Evolutionary conservation across 2,113 vertebrate species (phyloP).

Genomic region (Nansenia antarctica): DNA sequence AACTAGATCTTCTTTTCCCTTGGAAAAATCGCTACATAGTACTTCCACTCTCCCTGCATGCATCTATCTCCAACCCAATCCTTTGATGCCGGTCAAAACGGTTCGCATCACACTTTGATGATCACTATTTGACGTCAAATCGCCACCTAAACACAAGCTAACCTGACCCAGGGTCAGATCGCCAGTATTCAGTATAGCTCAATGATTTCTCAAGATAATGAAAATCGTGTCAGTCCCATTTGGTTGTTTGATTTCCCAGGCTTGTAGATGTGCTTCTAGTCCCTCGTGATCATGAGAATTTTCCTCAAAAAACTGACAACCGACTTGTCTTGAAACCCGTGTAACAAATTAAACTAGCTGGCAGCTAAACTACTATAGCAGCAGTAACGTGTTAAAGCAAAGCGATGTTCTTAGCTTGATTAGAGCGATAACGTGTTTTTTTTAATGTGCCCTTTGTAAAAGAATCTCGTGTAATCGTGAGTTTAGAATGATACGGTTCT

Average conservation of each 20-base stretch:
- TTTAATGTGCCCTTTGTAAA: too few relatives aligned
- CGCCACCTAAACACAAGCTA: background rate
- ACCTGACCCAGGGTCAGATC: background rate
- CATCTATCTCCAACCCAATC: background rate
- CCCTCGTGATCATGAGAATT: constrained; percentile 62
- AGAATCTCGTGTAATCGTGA: too few relatives aligned
- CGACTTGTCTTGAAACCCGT: constrained; percentile 37
- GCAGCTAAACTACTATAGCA: background rate
- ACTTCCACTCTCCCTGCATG: background rate
- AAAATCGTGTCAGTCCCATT: constrained; percentile 61
- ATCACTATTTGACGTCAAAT: background rate
- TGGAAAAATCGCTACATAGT: background rate
- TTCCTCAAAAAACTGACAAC: constrained; percentile 19
- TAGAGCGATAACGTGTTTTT: too few relatives aligned
- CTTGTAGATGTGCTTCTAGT: constrained; percentile 42
- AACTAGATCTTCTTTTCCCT: background rate
- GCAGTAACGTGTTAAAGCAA: background rate
- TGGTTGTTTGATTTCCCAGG: constrained; percentile 54
- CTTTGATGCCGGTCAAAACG: background rate
- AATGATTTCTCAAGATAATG: constrained; percentile 57
- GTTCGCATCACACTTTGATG: background rate
- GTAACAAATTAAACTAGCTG: constrained; percentile 34
- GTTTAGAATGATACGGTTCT: too few relatives aligned
- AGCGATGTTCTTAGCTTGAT: background rate
- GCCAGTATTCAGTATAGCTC: constrained; percentile 29